These are phyloP conservation scores for Shargacucullia verbasci DNA, from an alignment of 2,888 invertebrate species.

Conservation along the genomic window DNA sequence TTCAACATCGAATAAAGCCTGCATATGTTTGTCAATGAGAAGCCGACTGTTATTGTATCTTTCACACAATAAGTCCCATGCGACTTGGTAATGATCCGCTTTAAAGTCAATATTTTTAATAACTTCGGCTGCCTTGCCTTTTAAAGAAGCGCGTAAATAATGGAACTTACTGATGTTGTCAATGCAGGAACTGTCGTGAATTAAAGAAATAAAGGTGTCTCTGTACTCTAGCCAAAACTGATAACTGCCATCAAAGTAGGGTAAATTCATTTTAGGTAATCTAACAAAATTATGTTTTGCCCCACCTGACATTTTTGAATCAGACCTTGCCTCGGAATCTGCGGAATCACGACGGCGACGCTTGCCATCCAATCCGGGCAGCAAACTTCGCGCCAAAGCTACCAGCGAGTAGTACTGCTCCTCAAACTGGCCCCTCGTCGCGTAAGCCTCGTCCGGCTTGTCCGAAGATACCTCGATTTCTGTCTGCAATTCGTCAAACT, in stretches of 20 bases:
- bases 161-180: too few species aligned
- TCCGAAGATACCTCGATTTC: neutral
- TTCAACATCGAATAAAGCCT: neutral
- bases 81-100: constrained; percentile 1
- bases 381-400: neutral
- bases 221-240: constrained; percentile 6
- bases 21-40: neutral
- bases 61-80: constrained; percentile 20
- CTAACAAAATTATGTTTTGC: constrained; percentile 3
- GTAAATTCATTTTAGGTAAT: constrained; percentile 6
- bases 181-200: too few species aligned
- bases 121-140: constrained; percentile 2
- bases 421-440: neutral
- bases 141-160: neutral
- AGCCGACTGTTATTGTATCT: constrained; percentile 11
- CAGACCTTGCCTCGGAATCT: neutral
- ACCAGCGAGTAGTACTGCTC: neutral
- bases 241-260: too few species aligned
- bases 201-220: constrained; percentile 9
- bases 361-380: too few species aligned
- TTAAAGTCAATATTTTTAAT: constrained; percentile 5
- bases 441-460: neutral
- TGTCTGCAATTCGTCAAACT: neutral
- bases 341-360: neutral
- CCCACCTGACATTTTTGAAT: neutral